Base-by-base conservation (phyloP, 1,140 invertebrate genomes). In the Drosophila novamexicana region DNA sequence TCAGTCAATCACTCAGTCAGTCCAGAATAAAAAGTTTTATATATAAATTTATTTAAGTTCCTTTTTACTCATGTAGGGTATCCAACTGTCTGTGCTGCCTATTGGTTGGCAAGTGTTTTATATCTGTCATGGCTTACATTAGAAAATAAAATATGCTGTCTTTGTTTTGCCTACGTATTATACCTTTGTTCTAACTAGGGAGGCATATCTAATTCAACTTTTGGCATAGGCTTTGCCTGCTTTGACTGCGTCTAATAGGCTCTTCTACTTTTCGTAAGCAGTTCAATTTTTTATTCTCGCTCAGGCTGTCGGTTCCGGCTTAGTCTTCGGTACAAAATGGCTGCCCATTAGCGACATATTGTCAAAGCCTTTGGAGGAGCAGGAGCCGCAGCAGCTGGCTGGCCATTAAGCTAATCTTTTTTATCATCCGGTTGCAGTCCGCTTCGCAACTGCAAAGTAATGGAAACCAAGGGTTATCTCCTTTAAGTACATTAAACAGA, bases 251-350 rank as follows among this genome's bases (percentile, higher is more conserved):
- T 74, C 79, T 88, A 88, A 83, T 88, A 88, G 83, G 72, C 83
- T 83, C 77, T 70, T 64, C 77, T 83, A 80, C 82, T 89, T 80
- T 73, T 80, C 72, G 56, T 77, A 88, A 89, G 73, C 86, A 89
- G 80, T 83, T 89, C 76, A 88, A 88, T 88, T 88, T 88, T 88
- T 88, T 88, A 89, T 85, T 71, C 81, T 44, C 77, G 50, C 72
- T 79, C 65, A 34, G 32, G 47, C 16, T 66, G 62, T 56, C 59
- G 58, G 63, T 84, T 77, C 76, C 72, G 79, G 83, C 79, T 86
- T 86, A 77, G 67, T 70, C 47, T 42, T 8, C 22, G 40, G 59
- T 39, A 49, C 57, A 62, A 70, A 70, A 70, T 75, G 67, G 72
- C 66, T 39, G 66, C 50, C 79, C 83, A 86, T 88, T 88, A 88